Conservation (phyloP, 2,888 invertebrate species). For the Onchidella celtica region DNA sequence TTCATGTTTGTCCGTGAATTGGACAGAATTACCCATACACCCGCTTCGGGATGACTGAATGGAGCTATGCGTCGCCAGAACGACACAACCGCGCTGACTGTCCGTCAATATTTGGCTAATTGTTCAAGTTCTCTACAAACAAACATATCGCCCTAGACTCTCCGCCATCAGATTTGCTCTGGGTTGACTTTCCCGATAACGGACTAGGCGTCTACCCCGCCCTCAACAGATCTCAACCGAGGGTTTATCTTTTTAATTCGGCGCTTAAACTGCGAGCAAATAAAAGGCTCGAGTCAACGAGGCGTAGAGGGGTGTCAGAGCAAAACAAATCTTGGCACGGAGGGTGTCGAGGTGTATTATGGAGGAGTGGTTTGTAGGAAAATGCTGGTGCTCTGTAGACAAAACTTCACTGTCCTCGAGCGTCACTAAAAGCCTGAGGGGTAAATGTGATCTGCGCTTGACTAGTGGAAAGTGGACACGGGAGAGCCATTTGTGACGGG, state of each 20-base stretch:
- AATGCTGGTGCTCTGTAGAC: too few relatives aligned
- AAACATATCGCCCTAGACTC: background rate
- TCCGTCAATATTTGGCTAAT: background rate
- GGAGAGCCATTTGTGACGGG: too few relatives aligned
- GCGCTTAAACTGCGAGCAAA: background rate
- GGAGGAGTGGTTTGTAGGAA: too few relatives aligned
- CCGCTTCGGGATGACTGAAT: too few relatives aligned
- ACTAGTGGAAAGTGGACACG: too few relatives aligned
- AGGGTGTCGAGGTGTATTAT: too few relatives aligned
- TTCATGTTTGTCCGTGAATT: too few relatives aligned
- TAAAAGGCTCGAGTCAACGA: background rate
- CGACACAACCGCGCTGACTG: background rate
- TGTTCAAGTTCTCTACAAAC: background rate
- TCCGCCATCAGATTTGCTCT: background rate
- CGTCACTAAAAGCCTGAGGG: too few relatives aligned
- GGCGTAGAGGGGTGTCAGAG: background rate
- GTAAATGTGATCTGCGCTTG: too few relatives aligned
- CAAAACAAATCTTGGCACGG: background rate
- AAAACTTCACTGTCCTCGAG: too few relatives aligned
- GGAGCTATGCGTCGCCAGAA: background rate
- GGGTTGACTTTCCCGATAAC: background rate
- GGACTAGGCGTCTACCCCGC: too few relatives aligned
- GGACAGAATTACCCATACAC: too few relatives aligned
- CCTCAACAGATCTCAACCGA: background rate
- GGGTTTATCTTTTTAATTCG: background rate